These are phyloP conservation scores for Diadromus collaris DNA, from an alignment of 2,888 invertebrate genomes.

Conservation along the genomic window DNA sequence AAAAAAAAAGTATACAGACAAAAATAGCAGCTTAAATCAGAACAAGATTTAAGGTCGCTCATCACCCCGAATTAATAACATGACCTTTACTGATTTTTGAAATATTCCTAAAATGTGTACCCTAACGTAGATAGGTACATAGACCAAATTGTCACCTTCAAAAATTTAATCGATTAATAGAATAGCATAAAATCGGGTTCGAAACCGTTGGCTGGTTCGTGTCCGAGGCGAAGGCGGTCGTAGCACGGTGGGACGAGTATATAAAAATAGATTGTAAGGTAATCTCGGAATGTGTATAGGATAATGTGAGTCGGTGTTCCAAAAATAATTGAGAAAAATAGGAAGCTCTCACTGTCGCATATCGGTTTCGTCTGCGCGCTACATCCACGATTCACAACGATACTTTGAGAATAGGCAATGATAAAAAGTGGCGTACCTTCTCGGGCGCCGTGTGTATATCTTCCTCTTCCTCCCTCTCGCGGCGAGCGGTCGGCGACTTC, in stretches of 20 bases:
- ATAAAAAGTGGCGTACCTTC: conserved; percentile 14
- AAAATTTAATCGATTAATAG: not conserved
- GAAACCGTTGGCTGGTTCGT: conserved; percentile 19
- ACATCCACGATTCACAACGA: conserved; percentile 50
- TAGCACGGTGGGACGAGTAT: conserved; percentile 42
- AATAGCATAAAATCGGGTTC: conserved; percentile 19
- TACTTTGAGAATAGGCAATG: conserved; percentile 13
- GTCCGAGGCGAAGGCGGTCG: conserved; percentile 47
- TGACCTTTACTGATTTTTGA: not conserved
- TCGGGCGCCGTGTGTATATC: not conserved
- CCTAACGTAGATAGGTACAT: not conserved
- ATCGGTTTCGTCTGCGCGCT: conserved; percentile 44
- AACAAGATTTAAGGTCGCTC: not conserved
- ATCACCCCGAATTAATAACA: not conserved
- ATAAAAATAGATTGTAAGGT: conserved; percentile 77
- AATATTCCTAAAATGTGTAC: not conserved
- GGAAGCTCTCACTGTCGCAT: conserved; percentile 65
- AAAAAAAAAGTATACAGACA: not conserved
- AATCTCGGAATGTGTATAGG: conserved; percentile 75
- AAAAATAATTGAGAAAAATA: conserved; percentile 75
- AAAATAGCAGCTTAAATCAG: not conserved
- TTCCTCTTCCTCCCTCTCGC: not conserved
- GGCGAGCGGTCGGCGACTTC: conserved; percentile 22
- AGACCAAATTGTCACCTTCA: not conserved
- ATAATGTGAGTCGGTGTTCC: conserved; percentile 76